Evolutionary conservation across 2,113 vertebrate genomes (phyloP).

Genomic region (Tichodroma muraria): DNA sequence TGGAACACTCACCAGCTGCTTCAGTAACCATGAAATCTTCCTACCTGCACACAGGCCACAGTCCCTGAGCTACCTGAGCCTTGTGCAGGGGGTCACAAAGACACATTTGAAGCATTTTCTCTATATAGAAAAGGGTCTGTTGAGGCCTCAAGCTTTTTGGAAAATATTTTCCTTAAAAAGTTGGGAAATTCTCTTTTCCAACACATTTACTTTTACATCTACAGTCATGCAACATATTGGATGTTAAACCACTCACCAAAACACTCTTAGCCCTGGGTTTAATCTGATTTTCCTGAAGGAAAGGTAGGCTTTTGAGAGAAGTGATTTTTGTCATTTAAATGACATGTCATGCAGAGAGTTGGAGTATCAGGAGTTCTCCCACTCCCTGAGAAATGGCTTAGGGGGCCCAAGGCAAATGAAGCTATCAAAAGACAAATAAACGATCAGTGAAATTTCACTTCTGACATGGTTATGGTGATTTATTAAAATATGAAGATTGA

Average conservation of each 20-base stretch:
- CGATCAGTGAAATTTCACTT: constrained; percentile 15
- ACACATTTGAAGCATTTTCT: background rate
- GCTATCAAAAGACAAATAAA: constrained; percentile 35
- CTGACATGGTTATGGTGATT: background rate
- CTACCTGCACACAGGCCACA: background rate
- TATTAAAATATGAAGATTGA: too few species aligned
- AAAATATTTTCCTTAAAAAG: background rate
- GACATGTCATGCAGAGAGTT: constrained; percentile 22
- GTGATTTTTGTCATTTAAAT: constrained; percentile 43
- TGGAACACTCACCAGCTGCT: background rate
- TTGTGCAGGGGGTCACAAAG: background rate
- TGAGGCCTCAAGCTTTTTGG: background rate
- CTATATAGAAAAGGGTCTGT: background rate
- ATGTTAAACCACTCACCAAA: constrained; percentile 27
- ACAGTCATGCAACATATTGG: background rate
- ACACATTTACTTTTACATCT: background rate
- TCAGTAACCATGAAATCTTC: background rate
- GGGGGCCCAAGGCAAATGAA: constrained; percentile 24
- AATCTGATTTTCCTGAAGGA: constrained; percentile 44
- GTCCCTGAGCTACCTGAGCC: background rate
- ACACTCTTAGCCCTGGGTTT: background rate
- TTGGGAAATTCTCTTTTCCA: background rate
- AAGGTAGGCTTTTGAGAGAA: constrained; percentile 21
- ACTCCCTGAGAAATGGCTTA: constrained; percentile 27
- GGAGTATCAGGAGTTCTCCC: background rate